Conservation (phyloP, 2,797 vertebrate genomes). For the Meda fulgida region DNA sequence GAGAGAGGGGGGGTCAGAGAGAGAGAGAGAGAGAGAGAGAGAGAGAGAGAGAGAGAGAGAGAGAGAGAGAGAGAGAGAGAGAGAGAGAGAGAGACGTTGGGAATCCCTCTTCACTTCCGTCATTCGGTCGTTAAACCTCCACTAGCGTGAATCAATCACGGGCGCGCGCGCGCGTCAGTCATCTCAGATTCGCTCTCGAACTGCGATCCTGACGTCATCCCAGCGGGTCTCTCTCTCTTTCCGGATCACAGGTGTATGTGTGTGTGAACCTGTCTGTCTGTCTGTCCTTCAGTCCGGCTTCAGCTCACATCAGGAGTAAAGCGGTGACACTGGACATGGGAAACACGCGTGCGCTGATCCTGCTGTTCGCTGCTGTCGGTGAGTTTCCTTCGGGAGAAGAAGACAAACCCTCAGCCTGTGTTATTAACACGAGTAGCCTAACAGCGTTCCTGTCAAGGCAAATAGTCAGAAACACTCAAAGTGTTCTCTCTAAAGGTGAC, state of each 20-base stretch:
- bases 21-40: too few species aligned
- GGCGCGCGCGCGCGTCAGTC: not conserved
- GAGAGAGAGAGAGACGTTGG: not conserved
- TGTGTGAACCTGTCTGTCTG: not conserved
- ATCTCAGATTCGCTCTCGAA: not conserved
- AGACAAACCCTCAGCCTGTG: not conserved
- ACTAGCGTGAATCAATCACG: not conserved
- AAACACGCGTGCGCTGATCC: constrained; percentile 12
- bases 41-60: not conserved
- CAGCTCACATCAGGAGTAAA: not conserved
- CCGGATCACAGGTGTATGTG: not conserved
- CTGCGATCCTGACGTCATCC: constrained; percentile 28
- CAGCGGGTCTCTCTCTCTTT: not conserved
- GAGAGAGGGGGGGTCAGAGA: not conserved
- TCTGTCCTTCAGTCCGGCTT: not conserved
- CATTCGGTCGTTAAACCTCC: constrained; percentile 14
- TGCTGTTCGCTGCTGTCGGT: constrained; percentile 41
- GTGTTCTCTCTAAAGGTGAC: not conserved
- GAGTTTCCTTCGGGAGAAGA: constrained; percentile 20
- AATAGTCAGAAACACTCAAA: not conserved
- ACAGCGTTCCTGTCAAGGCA: not conserved
- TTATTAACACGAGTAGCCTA: not conserved
- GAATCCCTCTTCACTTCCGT: constrained; percentile 40
- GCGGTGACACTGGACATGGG: not conserved
- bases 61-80: not conserved